Evolutionary conservation across 2,888 invertebrate genomes (phyloP), one percentile per base, ranked within the genome.

Genomic region (Protodeltote pygarga): DNA sequence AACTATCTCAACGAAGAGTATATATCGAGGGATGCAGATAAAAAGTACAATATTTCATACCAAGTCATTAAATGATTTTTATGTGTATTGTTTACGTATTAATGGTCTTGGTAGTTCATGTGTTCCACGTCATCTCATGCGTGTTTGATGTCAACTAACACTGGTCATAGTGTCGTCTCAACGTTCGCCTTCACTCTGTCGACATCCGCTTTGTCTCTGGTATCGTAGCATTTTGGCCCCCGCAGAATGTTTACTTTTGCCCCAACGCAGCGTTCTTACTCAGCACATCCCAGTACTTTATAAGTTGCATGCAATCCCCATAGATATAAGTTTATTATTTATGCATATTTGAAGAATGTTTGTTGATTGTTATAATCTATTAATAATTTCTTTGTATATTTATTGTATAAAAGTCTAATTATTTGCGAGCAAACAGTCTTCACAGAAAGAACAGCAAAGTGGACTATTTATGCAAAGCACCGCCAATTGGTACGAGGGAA

Each of bases 121-220:
- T 87, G 75, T 80, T 67, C 61, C 83, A 83, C 81, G 79, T 82
- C 89, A 88, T 83, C 73, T 84, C 87, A 87, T 81, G 79, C 77
- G 82, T 83, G 83, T 83, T 86, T 73, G 75, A 78, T 87, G 88
- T 89, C 81, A 71, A 89, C 88, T 91, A 91, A 91, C 89, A 82
- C 76, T 75, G 73, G 62, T 74, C 79, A 79, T 80, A 72, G 71
- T 73, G 69, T 80, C 76, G 78, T 81, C 62, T 76, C 74, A 71
- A 71, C 76, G 75, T 80, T 65, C 72, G 75, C 79, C 61, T 51
- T 81, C 81, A 83, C 81, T 79, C 75, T 81, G 75, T 85, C 79
- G 81, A 85, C 84, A 83, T 83, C 70, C 77, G 89, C 89, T 90
- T 89, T 83, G 73, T 83, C 81, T 84, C 76, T 86, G 84, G 83